A percentile compares a stretch with the other conserved stretches of the same genome.
phyloP scores from a whole-genome alignment of 2,797 vertebrate genomes.

The Anolis apletophallus region DNA sequence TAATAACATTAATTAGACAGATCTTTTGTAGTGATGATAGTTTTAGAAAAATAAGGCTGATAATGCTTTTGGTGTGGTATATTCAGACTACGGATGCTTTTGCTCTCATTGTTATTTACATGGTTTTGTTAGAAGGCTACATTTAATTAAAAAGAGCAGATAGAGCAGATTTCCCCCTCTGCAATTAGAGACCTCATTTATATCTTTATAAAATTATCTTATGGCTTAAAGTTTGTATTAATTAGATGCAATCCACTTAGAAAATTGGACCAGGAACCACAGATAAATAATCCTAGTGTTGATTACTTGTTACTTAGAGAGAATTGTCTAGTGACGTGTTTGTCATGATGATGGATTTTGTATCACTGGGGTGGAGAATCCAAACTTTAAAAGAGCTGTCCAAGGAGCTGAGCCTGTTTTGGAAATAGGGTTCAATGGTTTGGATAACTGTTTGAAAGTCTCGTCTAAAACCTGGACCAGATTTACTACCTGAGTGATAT shows the following conservation, averaged over 20 bases:
- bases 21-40: slow-evolving; percentile 18
- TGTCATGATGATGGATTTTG: background rate
- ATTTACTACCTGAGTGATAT: too few relatives aligned
- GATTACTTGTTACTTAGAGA: background rate
- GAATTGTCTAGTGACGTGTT: background rate
- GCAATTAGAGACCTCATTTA: slow-evolving; percentile 34
- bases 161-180: slow-evolving; percentile 21
- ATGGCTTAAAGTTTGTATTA: slow-evolving; percentile 49
- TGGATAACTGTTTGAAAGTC: too few relatives aligned
- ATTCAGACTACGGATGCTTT: slow-evolving; percentile 11
- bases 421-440: too few relatives aligned
- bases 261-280: background rate
- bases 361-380: too few relatives aligned
- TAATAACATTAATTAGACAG: background rate
- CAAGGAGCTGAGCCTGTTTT: too few relatives aligned
- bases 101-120: slow-evolving; percentile 24
- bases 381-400: too few relatives aligned
- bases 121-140: slow-evolving; percentile 29
- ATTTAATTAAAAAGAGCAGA: slow-evolving; percentile 47
- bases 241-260: slow-evolving; percentile 47
- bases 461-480: too few relatives aligned
- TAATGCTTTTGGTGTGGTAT: slow-evolving; percentile 34
- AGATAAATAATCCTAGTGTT: slow-evolving; percentile 7
- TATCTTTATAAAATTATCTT: slow-evolving; percentile 32
- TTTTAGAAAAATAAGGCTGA: slow-evolving; percentile 8